These are phyloP conservation scores for Antrozous pallidus DNA, from an alignment of 2,797 vertebrate species.

Conservation along the genomic window DNA sequence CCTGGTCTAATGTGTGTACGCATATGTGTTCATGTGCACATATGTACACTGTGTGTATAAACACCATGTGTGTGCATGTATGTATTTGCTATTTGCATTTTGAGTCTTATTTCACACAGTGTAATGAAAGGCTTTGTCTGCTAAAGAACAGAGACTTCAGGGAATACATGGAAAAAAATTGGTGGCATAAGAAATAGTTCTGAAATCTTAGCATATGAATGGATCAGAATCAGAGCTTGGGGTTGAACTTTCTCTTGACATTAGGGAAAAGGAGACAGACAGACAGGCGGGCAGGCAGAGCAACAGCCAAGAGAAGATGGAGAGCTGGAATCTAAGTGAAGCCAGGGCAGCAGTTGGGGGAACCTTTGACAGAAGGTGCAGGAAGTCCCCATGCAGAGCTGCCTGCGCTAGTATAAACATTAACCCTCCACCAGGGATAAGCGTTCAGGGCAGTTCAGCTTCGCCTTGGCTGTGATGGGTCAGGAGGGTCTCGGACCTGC, in stretches of 20 bases:
- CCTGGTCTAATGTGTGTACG: not conserved
- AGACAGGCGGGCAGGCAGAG: not conserved
- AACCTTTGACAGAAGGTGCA: not conserved
- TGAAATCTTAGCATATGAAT: not conserved
- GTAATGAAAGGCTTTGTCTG: not conserved
- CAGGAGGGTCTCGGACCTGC: not conserved
- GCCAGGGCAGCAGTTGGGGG: not conserved
- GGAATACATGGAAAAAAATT: not conserved
- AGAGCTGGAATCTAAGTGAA: not conserved
- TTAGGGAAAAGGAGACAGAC: not conserved
- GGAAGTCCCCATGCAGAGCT: not conserved
- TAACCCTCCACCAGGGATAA: not conserved
- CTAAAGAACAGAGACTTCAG: not conserved
- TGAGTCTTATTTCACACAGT: not conserved
- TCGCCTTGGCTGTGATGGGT: not conserved
- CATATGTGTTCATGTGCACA: rapidly evolving
- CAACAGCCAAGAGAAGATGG: not conserved
- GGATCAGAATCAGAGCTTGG: not conserved
- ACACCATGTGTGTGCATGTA: rapidly evolving
- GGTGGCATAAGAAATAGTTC: not conserved
- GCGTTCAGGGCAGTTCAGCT: not conserved
- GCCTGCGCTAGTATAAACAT: not conserved
- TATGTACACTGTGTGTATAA: not conserved
- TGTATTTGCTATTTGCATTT: not conserved
- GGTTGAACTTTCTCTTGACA: not conserved